phyloP scores from a whole-genome alignment of 2,113 vertebrate genomes.

The Meleagris gallopavo region DNA sequence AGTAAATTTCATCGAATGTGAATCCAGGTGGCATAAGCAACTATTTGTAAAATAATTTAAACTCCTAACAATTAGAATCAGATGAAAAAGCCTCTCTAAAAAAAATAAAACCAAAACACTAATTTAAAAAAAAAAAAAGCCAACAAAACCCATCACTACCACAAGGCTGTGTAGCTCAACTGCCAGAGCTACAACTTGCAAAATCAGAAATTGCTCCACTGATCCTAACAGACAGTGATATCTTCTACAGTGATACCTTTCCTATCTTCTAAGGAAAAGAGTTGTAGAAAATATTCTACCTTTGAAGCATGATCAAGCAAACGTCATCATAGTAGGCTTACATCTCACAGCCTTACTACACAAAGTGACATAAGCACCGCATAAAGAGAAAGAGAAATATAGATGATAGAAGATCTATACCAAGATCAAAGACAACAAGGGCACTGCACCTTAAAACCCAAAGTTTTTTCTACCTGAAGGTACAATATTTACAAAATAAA shows the following conservation, averaged over 20 bases:
- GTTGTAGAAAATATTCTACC: not conserved
- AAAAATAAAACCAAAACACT: not conserved
- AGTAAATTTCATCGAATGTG: not conserved
- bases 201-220: not conserved
- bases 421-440: too few species aligned
- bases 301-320: not conserved
- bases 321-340: not conserved
- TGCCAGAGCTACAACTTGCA: not conserved
- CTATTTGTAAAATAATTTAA: not conserved
- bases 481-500: not conserved
- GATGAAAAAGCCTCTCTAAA: not conserved
- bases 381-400: not conserved
- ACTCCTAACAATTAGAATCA: not conserved
- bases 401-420: not conserved
- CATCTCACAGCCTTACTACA: not conserved
- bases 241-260: not conserved
- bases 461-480: not conserved
- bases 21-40: not conserved
- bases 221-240: not conserved
- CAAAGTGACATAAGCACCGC: not conserved
- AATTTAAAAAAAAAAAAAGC: rapidly evolving
- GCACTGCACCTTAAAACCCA: not conserved
- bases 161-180: not conserved
- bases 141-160: not conserved
- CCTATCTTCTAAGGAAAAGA: not conserved